Evolutionary conservation across 2,113 vertebrate species (phyloP).

Genomic region (Prolemur simus): DNA sequence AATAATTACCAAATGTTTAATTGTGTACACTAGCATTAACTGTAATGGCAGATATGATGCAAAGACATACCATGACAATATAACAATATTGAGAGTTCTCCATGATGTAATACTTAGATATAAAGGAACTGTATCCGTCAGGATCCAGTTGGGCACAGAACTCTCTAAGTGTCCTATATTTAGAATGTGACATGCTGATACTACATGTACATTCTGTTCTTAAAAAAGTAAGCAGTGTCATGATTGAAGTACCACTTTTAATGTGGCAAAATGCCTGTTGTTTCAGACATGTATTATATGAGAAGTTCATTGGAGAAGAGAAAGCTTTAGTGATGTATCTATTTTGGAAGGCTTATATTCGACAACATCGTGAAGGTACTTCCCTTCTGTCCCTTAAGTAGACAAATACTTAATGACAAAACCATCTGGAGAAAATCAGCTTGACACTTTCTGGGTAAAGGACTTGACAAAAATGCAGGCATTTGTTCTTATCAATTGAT

Average conservation of each 20-base stretch:
- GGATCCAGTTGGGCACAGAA: neutral
- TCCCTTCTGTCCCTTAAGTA: neutral
- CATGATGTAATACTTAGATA: neutral
- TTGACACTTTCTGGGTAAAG: neutral
- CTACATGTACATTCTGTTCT: neutral
- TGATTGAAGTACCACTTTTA: neutral
- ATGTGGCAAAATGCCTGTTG: neutral
- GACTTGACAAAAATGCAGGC: neutral
- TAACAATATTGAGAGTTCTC: neutral
- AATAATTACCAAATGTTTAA: neutral
- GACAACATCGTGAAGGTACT: neutral
- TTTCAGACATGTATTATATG: neutral
- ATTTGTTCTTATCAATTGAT: neutral
- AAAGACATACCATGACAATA: neutral
- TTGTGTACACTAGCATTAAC: neutral
- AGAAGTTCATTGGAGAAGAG: neutral
- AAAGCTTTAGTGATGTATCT: neutral
- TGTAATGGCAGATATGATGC: neutral
- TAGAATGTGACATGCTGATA: neutral
- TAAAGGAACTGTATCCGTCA: neutral
- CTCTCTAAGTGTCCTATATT: neutral
- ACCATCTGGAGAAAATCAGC: constrained; percentile 31
- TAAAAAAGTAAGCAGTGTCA: neutral
- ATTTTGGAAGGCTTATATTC: constrained; percentile 2
- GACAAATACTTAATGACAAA: neutral